These are phyloP conservation scores for Chydorus sphaericus DNA, from an alignment of 2,888 invertebrate genomes.

Conservation along the genomic window DNA sequence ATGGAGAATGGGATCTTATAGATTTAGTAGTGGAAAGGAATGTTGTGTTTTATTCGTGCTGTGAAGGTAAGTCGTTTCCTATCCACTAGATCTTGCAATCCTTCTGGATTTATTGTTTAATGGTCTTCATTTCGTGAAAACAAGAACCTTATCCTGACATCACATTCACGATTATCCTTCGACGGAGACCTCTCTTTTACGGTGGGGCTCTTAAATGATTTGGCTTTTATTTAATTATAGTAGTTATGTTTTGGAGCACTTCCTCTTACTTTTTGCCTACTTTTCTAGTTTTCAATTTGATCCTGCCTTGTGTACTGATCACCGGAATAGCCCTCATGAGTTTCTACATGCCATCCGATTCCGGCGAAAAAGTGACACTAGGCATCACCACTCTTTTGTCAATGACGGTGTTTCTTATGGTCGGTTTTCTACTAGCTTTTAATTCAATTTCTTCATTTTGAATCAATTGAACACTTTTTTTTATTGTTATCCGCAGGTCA, in stretches of 20 bases:
- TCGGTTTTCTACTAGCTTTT: conserved; percentile 18
- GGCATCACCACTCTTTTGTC: conserved; percentile 38
- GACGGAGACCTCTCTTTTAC: conserved; percentile 37
- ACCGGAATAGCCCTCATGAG: conserved; percentile 38
- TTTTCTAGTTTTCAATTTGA: conserved; percentile 25
- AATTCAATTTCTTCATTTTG: not conserved
- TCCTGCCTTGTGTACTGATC: conserved; percentile 39
- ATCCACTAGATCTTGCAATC: too few species aligned
- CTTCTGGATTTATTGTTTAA: too few species aligned
- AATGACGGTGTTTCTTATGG: conserved; percentile 40
- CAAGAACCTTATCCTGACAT: conserved; percentile 36
- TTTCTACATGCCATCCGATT: conserved; percentile 40
- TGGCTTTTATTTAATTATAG: not conserved
- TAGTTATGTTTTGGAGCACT: not conserved
- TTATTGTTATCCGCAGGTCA: conserved; percentile 20
- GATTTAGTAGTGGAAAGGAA: conserved; percentile 29
- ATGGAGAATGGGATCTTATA: conserved; percentile 37
- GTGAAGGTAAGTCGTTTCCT: too few species aligned
- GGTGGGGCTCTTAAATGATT: conserved; percentile 27
- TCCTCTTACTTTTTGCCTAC: not conserved
- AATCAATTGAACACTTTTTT: not conserved
- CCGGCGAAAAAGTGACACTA: conserved; percentile 34
- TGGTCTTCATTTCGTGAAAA: too few species aligned
- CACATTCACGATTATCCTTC: conserved; percentile 33
- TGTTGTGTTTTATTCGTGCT: conserved; percentile 29